These are phyloP conservation scores for human DNA, from an alignment of 2,113 vertebrate genomes.

Conservation along the genomic window DNA sequence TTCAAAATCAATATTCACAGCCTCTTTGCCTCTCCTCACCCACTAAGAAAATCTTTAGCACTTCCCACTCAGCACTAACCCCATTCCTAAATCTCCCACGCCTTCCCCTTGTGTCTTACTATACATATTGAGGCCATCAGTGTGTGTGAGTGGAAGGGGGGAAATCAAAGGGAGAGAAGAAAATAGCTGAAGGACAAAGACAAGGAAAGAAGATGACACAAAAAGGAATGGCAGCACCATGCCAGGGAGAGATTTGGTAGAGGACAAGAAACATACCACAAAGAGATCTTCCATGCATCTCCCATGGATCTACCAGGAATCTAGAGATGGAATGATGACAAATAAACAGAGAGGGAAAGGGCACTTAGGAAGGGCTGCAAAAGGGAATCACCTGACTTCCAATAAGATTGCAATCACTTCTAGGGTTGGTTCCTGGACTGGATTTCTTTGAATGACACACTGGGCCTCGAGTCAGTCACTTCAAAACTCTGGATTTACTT, in stretches of 20 bases:
- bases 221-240: background rate
- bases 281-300: background rate
- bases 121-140: background rate
- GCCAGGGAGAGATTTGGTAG: background rate
- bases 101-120: background rate
- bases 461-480: background rate
- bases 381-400: background rate
- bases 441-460: background rate
- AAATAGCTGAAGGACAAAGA: background rate
- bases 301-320: background rate
- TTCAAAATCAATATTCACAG: background rate
- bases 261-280: background rate
- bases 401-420: background rate
- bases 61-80: background rate
- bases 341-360: background rate
- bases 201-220: background rate
- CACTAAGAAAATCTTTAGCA: background rate
- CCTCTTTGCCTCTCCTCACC: background rate
- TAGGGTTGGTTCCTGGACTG: background rate
- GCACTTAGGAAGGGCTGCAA: background rate
- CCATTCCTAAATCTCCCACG: background rate
- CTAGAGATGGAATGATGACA: background rate
- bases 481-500: background rate
- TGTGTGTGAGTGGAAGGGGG: background rate
- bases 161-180: background rate